Percentiles rank a stretch among this genome's conserved stretches.
Evolutionary conservation across 2,888 invertebrate genomes (phyloP).

Genomic region (Brachyopa scutellaris): DNA sequence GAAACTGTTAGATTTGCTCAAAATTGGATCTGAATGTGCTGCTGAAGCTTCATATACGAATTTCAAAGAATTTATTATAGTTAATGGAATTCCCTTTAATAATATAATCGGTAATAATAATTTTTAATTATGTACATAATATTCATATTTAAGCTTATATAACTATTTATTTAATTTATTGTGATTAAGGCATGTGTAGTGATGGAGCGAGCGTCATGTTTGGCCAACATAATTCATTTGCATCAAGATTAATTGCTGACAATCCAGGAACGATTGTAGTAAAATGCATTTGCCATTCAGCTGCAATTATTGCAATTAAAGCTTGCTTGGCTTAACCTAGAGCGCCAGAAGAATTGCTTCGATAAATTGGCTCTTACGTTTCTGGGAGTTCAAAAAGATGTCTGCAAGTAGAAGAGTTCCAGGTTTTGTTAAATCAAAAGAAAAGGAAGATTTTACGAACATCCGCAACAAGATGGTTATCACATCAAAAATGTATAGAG

Average conservation of each 20-base stretch:
- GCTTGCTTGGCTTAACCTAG: background rate
- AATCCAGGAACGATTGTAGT: too few species aligned
- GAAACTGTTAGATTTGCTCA: too few species aligned
- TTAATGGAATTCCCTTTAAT: too few species aligned
- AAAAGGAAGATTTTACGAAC: conserved; percentile 57
- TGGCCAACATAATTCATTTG: conserved; percentile 14
- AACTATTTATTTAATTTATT: too few species aligned
- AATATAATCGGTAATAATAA: too few species aligned
- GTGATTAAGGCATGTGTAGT: conserved; percentile 13
- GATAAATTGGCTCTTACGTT: conserved; percentile 1
- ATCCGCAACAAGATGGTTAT: conserved; percentile 62
- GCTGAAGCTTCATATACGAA: too few species aligned
- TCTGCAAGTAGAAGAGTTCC: conserved; percentile 42
- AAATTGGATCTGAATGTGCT: too few species aligned
- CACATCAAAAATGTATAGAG: conserved; percentile 58
- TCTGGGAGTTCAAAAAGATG: background rate
- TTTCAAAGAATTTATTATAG: too few species aligned
- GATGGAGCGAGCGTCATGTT: conserved; percentile 3
- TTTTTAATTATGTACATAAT: too few species aligned
- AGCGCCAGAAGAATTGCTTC: conserved; percentile 18
- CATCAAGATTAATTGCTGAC: conserved; percentile 16
- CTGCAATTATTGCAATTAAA: too few species aligned
- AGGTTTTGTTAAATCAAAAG: conserved; percentile 38
- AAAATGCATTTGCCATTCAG: conserved; percentile 22
- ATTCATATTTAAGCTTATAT: too few species aligned